Conservation (phyloP, 1,140 invertebrate species). For the Drosophila leontia region DNA sequence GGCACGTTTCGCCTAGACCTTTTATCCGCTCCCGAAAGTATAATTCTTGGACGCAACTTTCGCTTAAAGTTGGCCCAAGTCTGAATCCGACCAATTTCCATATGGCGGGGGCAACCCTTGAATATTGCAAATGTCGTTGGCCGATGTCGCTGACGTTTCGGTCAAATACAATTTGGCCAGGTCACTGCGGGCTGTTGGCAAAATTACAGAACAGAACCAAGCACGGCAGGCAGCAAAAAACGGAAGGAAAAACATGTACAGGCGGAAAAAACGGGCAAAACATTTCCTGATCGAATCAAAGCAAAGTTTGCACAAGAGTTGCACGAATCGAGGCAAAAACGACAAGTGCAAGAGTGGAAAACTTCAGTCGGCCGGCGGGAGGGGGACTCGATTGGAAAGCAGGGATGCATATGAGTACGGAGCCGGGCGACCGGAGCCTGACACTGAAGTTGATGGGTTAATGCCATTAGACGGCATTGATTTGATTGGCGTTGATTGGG, state of each 20-base stretch:
- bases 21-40: conserved; percentile 28
- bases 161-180: conserved; percentile 67
- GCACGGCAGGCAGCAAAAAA: conserved; percentile 30
- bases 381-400: conserved; percentile 18
- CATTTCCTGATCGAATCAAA: conserved; percentile 81
- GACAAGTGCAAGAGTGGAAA: conserved; percentile 40
- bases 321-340: conserved; percentile 38
- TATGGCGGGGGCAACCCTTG: conserved; percentile 58
- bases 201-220: conserved; percentile 60
- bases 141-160: conserved; percentile 50
- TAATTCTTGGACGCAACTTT: conserved; percentile 19
- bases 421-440: conserved; percentile 27
- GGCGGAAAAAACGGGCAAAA: conserved; percentile 46
- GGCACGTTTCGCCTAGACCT: conserved; percentile 47
- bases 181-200: conserved; percentile 31
- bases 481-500: conserved; percentile 83
- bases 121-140: conserved; percentile 78
- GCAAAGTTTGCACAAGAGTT: conserved; percentile 59
- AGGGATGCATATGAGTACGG: conserved; percentile 43
- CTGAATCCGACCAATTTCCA: conserved; percentile 28
- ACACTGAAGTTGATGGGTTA: conserved; percentile 79
- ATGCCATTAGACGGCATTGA: conserved; percentile 82
- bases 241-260: conserved; percentile 1
- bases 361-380: conserved; percentile 22
- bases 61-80: conserved; percentile 35